These are phyloP conservation scores for Watsonalla cultraria DNA, from an alignment of 2,888 invertebrate species.

Conservation along the genomic window DNA sequence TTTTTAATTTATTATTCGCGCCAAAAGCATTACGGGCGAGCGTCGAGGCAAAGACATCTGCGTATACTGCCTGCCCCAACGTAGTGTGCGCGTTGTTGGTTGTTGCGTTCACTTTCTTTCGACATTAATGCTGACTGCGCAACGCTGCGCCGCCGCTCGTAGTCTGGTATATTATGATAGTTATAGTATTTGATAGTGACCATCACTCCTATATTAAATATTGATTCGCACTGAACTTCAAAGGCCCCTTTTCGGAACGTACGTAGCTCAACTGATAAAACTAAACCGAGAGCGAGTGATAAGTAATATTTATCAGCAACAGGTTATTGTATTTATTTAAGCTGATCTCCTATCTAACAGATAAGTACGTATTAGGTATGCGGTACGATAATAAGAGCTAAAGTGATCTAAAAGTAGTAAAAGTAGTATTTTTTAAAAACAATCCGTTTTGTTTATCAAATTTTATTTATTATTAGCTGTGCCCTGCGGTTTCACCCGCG, in stretches of 20 bases:
- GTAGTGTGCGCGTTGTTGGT: conserved; percentile 11
- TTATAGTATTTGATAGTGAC: neutral
- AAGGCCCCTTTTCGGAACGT: neutral
- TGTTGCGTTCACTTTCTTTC: conserved; percentile 74
- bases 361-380: no score
- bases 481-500: no score
- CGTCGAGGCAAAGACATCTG: conserved; percentile 29
- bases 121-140: conserved; percentile 61
- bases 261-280: no score
- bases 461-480: no score
- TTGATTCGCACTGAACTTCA: neutral
- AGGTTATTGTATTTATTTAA: no score
- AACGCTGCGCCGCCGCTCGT: conserved; percentile 22
- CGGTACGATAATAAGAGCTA: no score
- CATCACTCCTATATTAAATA: neutral
- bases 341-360: no score
- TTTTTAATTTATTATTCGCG: conserved; percentile 28
- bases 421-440: no score
- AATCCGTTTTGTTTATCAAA: no score
- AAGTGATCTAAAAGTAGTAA: no score
- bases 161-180: neutral
- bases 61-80: conserved; percentile 31
- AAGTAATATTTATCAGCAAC: no score
- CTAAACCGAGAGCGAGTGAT: neutral
- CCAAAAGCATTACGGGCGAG: conserved; percentile 19